Evolutionary conservation across 2,888 invertebrate species (phyloP).

Genomic region (Archips crataeganus): DNA sequence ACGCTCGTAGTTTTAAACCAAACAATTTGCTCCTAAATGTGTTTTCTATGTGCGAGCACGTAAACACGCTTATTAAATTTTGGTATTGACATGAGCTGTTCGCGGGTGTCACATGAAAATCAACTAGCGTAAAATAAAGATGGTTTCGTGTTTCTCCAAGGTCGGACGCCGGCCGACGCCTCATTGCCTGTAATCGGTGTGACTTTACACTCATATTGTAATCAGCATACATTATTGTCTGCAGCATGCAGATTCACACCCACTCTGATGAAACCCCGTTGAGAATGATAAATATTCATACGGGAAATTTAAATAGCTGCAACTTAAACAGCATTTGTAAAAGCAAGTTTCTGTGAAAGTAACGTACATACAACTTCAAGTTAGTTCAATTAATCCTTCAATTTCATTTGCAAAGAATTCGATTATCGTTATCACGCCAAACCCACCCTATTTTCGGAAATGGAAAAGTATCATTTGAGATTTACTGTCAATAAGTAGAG

Average conservation of each 20-base stretch:
- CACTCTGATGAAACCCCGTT: slow-evolving; percentile 34
- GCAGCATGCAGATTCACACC: slow-evolving; percentile 23
- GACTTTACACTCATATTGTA: slow-evolving; percentile 37
- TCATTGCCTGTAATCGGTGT: slow-evolving; percentile 30
- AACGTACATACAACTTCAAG: background rate
- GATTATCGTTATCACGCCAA: too few relatives aligned
- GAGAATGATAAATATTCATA: slow-evolving; percentile 39
- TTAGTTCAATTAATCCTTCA: background rate
- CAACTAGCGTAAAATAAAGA: slow-evolving; percentile 24
- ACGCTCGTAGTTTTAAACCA: background rate
- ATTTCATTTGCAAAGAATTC: too few relatives aligned
- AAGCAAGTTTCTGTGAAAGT: background rate
- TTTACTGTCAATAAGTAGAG: too few relatives aligned
- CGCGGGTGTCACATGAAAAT: slow-evolving; percentile 19
- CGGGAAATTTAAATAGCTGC: slow-evolving; percentile 31
- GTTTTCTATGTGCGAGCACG: slow-evolving; percentile 4
- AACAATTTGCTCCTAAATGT: slow-evolving; percentile 8
- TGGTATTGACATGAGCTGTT: background rate
- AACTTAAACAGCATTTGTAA: slow-evolving; percentile 3
- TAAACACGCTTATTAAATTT: slow-evolving; percentile 22
- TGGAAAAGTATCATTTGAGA: too few relatives aligned
- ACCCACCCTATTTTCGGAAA: too few relatives aligned
- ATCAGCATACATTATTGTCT: slow-evolving; percentile 34
- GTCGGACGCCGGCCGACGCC: slow-evolving; percentile 10
- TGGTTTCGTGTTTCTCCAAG: slow-evolving; percentile 21